Evolutionary conservation across 1,140 invertebrate genomes (phyloP), one percentile per base, ranked within the genome.

Genomic region (Panagrolaimus sp.): DNA sequence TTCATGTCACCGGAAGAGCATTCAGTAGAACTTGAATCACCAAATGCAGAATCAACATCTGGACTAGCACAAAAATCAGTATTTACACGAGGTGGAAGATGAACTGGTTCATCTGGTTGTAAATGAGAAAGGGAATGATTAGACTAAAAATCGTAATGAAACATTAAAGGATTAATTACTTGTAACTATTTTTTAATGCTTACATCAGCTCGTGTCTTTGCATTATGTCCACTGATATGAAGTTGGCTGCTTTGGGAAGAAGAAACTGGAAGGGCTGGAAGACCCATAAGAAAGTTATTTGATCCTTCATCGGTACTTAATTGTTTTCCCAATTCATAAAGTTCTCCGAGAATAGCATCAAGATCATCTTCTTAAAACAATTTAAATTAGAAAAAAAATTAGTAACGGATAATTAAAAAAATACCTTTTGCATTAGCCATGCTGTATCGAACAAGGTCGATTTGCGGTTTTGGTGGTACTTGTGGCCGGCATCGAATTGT

Each of bases 371-470:
- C 68, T 76, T n/a, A 43, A 67, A 75, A 5, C 25, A 72, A n/a
- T 42, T 43, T 66, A n/a, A 13, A 44, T 16, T 7, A 14, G 5
- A 42, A 11, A 8, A 72, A 63, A 9, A 73, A 72, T 25, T 38
- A 20, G 73, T n/a, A 70, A 38, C 31, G 31, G 31, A 38, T 38
- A 61, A 53, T 13, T 66, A 31, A 70, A 72, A 71, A 72, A 44
- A 9, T 14, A 76, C 74, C 74, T 75, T 73, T 78, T n/a, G 69
- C 77, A 25, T 76, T 77, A 16, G 74, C 77, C 74, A 76, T 76
- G 57, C 66, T 71, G 68, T 74, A 79, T 23, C 74, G 67, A 16
- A 76, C 73, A 65, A 78, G 65, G 67, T 76, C 74, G 46, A 76
- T 67, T 51, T 76, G 72, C 31, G 74, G 74, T 69, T 76, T 76